phyloP scores from a whole-genome alignment of 1,140 invertebrate species.

The Drosophila mauritiana region DNA sequence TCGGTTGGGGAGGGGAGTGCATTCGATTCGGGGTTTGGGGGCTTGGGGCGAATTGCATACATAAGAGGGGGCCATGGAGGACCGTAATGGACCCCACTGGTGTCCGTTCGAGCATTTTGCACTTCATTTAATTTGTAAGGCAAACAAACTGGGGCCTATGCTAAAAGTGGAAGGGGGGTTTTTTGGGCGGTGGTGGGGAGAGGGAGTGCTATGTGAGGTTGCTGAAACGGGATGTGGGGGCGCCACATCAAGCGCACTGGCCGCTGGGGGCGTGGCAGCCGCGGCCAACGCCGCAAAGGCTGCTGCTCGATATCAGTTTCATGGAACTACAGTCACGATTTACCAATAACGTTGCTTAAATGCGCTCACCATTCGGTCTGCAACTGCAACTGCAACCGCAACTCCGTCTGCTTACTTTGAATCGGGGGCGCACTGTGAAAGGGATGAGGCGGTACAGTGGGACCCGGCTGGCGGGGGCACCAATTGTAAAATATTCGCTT shows the following conservation, averaged over 20 bases:
- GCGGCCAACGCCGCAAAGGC: slow-evolving; percentile 21
- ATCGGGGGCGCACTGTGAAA: slow-evolving; percentile 21
- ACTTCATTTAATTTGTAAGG: slow-evolving; percentile 78
- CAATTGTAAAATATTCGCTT: slow-evolving; percentile 83
- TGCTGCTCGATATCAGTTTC: slow-evolving; percentile 81
- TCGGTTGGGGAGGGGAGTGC: slow-evolving; percentile 9
- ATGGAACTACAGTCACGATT: slow-evolving; percentile 85
- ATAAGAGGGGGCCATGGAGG: slow-evolving; percentile 24
- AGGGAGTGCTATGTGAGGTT: too few species aligned
- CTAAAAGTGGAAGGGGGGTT: neutral
- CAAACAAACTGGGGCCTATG: slow-evolving; percentile 56
- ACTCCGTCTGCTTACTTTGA: slow-evolving; percentile 25
- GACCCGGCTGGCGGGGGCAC: slow-evolving; percentile 43
- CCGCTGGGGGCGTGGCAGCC: slow-evolving; percentile 51
- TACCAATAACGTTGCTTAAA: slow-evolving; percentile 84
- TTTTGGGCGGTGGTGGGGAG: neutral
- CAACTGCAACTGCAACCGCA: slow-evolving; percentile 34
- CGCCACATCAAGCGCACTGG: slow-evolving; percentile 66
- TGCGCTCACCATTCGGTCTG: slow-evolving; percentile 57
- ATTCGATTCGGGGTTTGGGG: too few species aligned
- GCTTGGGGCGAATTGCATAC: slow-evolving; percentile 34
- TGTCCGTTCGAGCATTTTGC: slow-evolving; percentile 59
- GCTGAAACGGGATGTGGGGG: slow-evolving; percentile 26
- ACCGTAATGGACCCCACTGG: slow-evolving; percentile 70
- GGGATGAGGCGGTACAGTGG: slow-evolving; percentile 21